Evolutionary conservation across 2,888 invertebrate species (phyloP).

Genomic region (Philereme transversata): DNA sequence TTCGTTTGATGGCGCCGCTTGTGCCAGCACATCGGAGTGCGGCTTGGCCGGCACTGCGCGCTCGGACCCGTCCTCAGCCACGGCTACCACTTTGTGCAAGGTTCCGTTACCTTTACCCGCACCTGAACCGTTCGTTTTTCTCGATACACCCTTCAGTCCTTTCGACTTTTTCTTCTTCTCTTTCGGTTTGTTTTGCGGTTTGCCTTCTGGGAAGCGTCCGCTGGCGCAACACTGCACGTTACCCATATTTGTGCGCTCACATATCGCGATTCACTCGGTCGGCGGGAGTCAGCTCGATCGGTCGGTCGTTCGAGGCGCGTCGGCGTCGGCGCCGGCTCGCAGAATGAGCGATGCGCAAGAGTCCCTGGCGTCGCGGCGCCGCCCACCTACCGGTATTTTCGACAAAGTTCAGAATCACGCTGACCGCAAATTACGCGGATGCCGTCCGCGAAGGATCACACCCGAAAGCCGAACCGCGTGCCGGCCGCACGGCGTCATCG

Average conservation of each 20-base stretch:
- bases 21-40: slow-evolving; percentile 57
- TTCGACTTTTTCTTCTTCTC: slow-evolving; percentile 60
- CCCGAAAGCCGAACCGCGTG: slow-evolving; percentile 80
- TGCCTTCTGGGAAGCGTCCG: slow-evolving; percentile 73
- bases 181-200: slow-evolving; percentile 67
- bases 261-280: slow-evolving; percentile 76
- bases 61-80: slow-evolving; percentile 71
- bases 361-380: slow-evolving; percentile 67
- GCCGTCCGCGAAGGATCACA: slow-evolving; percentile 81
- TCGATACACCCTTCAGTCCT: slow-evolving; percentile 57
- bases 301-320: slow-evolving; percentile 82
- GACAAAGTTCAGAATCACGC: slow-evolving; percentile 72
- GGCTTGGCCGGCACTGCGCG: slow-evolving; percentile 63
- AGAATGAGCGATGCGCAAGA: slow-evolving; percentile 72
- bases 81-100: slow-evolving; percentile 62
- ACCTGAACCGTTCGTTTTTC: slow-evolving; percentile 70
- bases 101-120: slow-evolving; percentile 65
- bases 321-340: slow-evolving; percentile 82
- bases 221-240: slow-evolving; percentile 83
- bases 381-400: slow-evolving; percentile 77
- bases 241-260: slow-evolving; percentile 80
- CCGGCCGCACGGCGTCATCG: slow-evolving; percentile 80
- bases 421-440: slow-evolving; percentile 82
- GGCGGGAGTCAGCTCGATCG: slow-evolving; percentile 77
- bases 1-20: slow-evolving; percentile 52